Evolutionary conservation across 2,888 invertebrate species (phyloP).

Genomic region (Campoletis raptor): DNA sequence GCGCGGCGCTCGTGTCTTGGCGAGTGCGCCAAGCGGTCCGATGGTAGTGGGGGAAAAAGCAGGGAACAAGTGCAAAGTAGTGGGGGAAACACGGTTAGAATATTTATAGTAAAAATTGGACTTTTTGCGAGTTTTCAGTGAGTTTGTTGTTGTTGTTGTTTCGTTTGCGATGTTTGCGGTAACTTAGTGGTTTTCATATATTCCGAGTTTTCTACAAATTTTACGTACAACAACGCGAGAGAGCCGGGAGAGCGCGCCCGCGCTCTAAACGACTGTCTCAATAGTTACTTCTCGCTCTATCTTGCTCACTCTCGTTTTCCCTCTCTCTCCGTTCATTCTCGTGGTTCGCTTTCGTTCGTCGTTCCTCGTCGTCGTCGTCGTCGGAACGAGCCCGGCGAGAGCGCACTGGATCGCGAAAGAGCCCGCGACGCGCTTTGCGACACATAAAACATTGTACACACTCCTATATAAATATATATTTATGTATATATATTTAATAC

Average conservation of each 20-base stretch:
- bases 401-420: conserved; percentile 64
- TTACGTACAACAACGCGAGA: conserved; percentile 6
- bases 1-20: conserved; percentile 28
- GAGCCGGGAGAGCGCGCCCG: conserved; percentile 59
- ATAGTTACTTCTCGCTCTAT: conserved; percentile 23
- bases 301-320: background rate
- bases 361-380: conserved; percentile 50
- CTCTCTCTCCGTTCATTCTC: conserved; percentile 39
- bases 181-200: conserved; percentile 2
- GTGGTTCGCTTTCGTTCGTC: conserved; percentile 43
- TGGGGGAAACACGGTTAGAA: conserved; percentile 29
- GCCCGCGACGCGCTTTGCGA: conserved; percentile 60
- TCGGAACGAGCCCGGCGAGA: conserved; percentile 67
- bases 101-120: conserved; percentile 23
- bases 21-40: conserved; percentile 15
- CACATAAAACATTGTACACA: conserved; percentile 37
- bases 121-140: conserved; percentile 16
- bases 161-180: background rate
- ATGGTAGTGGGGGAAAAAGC: conserved; percentile 2
- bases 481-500: background rate
- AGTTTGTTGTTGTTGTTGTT: background rate
- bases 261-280: conserved; percentile 43
- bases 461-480: background rate
- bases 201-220: conserved; percentile 20
- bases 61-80: conserved; percentile 35